Conservation (phyloP, 2,888 invertebrate species). For the Mesorhabditis spiculigera region DNA sequence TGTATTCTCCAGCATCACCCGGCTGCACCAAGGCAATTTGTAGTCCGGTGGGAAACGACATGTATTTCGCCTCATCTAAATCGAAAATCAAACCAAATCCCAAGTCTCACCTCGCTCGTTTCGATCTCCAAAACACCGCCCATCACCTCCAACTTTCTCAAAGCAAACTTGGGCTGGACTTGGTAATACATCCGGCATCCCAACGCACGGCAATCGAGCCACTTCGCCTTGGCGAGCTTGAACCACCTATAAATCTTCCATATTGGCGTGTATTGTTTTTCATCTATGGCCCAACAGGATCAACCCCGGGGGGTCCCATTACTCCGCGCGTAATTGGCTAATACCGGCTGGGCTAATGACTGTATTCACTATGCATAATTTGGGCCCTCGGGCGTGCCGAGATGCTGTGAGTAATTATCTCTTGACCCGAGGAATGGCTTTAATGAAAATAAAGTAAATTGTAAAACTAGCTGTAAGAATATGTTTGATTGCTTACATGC, state of each 20-base stretch:
- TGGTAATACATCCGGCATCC: conserved; percentile 50
- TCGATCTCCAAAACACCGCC: conserved; percentile 34
- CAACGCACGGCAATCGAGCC: conserved; percentile 51
- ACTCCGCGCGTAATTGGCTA: too few relatives aligned
- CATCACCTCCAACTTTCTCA: conserved; percentile 39
- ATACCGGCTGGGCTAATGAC: too few relatives aligned
- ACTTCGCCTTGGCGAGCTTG: conserved; percentile 45
- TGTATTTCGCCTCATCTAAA: conserved; percentile 35
- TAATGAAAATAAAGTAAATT: too few relatives aligned
- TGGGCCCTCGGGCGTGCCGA: too few relatives aligned
- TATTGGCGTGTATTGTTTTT: too few relatives aligned
- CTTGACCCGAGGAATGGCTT: too few relatives aligned
- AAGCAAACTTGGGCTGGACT: conserved; percentile 52
- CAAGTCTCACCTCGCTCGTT: conserved; percentile 15
- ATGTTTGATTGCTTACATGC: conserved; percentile 28
- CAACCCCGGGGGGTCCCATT: too few relatives aligned
- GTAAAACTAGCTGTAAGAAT: neutral
- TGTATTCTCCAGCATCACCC: conserved; percentile 47
- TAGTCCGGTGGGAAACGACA: conserved; percentile 46
- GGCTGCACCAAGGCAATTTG: conserved; percentile 50
- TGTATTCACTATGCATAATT: too few relatives aligned
- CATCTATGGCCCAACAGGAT: too few relatives aligned
- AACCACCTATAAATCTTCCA: conserved; percentile 25
- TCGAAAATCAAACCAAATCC: neutral
- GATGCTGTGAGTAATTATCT: too few relatives aligned